These are phyloP conservation scores for Falco columbarius DNA, from an alignment of 2,797 vertebrate species.

Conservation along the genomic window DNA sequence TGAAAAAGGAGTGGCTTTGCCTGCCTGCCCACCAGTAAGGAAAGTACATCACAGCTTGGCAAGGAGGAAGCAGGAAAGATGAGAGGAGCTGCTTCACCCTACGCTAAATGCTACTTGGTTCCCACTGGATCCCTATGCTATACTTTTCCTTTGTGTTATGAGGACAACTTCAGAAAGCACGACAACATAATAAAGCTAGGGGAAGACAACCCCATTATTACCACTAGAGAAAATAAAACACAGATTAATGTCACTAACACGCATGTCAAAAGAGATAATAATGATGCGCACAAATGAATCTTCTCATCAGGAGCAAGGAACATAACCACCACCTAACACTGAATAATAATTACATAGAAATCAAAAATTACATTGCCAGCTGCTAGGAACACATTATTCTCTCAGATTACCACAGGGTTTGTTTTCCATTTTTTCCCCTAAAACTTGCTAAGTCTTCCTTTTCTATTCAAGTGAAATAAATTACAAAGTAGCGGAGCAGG, in stretches of 20 bases:
- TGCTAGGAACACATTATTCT: conserved; percentile 70
- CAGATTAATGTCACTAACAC: conserved; percentile 76
- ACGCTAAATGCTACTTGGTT: conserved; percentile 34
- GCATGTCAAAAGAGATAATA: conserved; percentile 75
- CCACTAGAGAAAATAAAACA: conserved; percentile 76
- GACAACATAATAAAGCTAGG: conserved; percentile 75
- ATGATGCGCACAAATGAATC: conserved; percentile 76
- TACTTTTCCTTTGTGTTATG: conserved; percentile 67
- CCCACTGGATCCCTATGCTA: conserved; percentile 43
- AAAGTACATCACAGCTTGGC: conserved; percentile 31
- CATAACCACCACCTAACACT: conserved; percentile 70
- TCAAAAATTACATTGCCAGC: conserved; percentile 75
- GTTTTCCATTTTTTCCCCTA: conserved; percentile 70
- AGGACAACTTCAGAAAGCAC: conserved; percentile 61
- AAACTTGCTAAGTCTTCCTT: conserved; percentile 73
- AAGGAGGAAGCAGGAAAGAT: conserved; percentile 25
- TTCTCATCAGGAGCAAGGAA: conserved; percentile 73
- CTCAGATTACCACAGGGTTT: conserved; percentile 70
- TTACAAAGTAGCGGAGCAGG: conserved; percentile 67
- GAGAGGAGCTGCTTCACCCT: conserved; percentile 46
- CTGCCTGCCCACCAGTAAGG: background rate
- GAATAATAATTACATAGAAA: conserved; percentile 79
- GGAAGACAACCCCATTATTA: conserved; percentile 78
- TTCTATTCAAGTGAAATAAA: conserved; percentile 76
- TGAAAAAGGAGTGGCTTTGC: background rate